Evolutionary conservation across 2,113 vertebrate species (phyloP).

Genomic region (Ammospiza caudacuta): DNA sequence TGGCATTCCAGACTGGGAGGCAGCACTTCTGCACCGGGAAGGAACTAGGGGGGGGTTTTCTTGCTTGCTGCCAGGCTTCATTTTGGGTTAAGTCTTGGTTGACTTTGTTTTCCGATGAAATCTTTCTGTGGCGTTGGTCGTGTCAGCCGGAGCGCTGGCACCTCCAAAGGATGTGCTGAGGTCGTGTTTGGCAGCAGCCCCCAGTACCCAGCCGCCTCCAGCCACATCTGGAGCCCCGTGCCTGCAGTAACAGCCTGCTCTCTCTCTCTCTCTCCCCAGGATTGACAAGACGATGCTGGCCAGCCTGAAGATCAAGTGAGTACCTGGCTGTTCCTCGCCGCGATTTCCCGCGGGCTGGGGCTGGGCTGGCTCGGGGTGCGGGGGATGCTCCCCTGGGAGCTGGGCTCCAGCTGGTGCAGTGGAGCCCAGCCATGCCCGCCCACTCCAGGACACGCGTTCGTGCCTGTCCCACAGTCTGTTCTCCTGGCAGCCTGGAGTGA

Average conservation of each 20-base stretch:
- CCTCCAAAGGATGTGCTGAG: background rate
- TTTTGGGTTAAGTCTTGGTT: background rate
- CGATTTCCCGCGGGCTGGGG: accelerated
- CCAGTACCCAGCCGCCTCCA: background rate
- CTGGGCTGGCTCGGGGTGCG: background rate
- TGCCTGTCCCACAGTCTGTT: background rate
- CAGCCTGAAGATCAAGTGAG: constrained; percentile 85
- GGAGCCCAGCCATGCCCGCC: accelerated
- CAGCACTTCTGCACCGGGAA: background rate
- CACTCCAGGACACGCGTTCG: accelerated
- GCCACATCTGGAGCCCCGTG: accelerated
- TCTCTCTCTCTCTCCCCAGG: constrained; percentile 71
- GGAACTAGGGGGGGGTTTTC: background rate
- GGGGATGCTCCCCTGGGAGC: no score
- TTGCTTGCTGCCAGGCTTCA: background rate
- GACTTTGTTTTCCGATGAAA: background rate
- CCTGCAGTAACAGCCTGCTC: background rate
- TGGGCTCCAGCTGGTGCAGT: background rate
- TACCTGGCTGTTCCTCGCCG: background rate
- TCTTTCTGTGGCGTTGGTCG: accelerated
- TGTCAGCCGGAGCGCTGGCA: background rate
- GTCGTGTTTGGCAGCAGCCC: background rate
- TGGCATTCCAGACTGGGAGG: background rate
- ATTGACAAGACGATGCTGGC: constrained; percentile 84
- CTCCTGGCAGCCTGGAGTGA: background rate